Conservation (phyloP, 2,888 invertebrate species). For the Drosophila pseudotalamancana region DNA sequence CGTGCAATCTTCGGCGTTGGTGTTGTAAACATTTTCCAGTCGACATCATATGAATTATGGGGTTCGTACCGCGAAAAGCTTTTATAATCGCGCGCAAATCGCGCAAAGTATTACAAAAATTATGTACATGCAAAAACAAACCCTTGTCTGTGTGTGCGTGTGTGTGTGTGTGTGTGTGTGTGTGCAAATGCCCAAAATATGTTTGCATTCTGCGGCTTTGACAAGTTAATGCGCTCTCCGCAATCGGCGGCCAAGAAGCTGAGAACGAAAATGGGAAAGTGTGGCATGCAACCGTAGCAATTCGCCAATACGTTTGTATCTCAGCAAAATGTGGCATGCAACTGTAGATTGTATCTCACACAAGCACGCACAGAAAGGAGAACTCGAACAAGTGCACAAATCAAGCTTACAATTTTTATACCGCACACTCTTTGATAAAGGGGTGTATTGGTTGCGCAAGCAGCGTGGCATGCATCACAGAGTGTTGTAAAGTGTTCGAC, state of each 20-base stretch:
- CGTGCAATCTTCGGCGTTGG: slow-evolving; percentile 69
- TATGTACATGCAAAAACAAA: slow-evolving; percentile 67
- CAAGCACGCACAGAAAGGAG: too few relatives aligned
- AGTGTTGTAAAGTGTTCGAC: too few relatives aligned
- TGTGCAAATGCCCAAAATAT: slow-evolving; percentile 81
- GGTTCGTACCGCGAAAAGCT: slow-evolving; percentile 83
- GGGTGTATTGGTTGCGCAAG: not conserved
- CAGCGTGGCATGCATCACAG: too few relatives aligned
- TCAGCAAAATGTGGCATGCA: too few relatives aligned
- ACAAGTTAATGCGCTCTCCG: slow-evolving; percentile 80
- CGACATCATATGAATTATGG: slow-evolving; percentile 82
- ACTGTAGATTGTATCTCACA: too few relatives aligned
- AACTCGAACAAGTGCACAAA: not conserved
- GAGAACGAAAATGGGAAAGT: not conserved
- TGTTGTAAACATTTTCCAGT: slow-evolving; percentile 79
- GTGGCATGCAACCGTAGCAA: not conserved
- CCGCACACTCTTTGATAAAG: too few relatives aligned
- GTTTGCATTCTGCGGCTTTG: slow-evolving; percentile 80
- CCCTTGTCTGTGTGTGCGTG: not conserved
- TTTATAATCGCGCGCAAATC: slow-evolving; percentile 83
- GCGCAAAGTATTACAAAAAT: slow-evolving; percentile 81
- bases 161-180: slow-evolving; percentile 11
- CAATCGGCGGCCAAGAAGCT: slow-evolving; percentile 44
- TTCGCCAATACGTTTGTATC: too few relatives aligned
- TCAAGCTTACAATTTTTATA: not conserved